Evolutionary conservation across 2,888 invertebrate genomes (phyloP), one percentile per base, ranked within the genome.

Genomic region (Lepidocyrtoides sp.): DNA sequence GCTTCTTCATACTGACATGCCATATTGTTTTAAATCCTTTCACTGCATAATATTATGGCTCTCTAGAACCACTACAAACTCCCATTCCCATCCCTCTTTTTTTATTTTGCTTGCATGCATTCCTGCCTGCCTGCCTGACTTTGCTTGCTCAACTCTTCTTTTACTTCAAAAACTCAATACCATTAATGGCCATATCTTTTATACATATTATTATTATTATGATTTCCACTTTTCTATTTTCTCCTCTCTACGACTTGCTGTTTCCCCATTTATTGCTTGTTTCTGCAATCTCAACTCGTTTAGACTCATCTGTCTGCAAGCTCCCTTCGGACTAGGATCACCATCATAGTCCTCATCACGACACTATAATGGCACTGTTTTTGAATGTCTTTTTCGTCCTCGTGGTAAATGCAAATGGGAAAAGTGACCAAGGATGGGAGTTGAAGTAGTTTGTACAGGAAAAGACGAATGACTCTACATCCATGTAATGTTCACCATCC

Each of bases 21-120:
- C 81, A 88, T 88, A 88, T 88, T 88, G 88, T 82, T 88, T 88
- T 82, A 88, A 88, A 88, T 88, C 88, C 88, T 88, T 88, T 88
- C 88, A 57, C 88, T 88, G 88, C 88, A 88, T 88, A 88, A 88
- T 82, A 82, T 88, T 82, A 88, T 81, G 81, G 81, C 87, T 66
- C 77, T 77, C 79, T 32, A 79, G 87, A 60, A 87, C 79, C 79
- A 66, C 77, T 79, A 79, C 79, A n/a, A 87, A 87, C 87, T 87
- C 79, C 77, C 86, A 86, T 77, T 63, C 77, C 86, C 77, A 87
- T 87, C 87, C 79, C 87, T 87, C 79, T 66, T 75, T 63, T 87
- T 77, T n/a, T 14, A 17, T 60, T 63, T 41, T 26, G n/a, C 83
- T 83, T 36, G 17, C 69, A 36, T n/a, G n/a, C n/a, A n/a, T n/a